These are phyloP conservation scores for Ophion obscuratus DNA, from an alignment of 2,888 invertebrate genomes.

Conservation along the genomic window DNA sequence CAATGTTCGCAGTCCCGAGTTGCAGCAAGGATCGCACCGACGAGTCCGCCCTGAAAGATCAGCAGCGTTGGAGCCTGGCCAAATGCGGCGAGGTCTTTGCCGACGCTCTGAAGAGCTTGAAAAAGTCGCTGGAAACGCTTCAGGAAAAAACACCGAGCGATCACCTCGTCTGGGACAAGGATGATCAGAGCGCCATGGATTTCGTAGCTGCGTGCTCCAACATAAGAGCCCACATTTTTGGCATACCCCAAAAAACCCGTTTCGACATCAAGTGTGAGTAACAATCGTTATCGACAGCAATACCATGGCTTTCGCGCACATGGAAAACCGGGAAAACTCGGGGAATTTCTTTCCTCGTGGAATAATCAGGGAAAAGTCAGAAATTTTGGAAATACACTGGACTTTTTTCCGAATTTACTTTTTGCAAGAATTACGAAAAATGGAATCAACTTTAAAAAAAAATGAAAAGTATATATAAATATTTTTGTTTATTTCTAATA, in stretches of 20 bases:
- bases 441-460: too few relatives aligned
- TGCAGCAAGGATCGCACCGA: conserved; percentile 85
- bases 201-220: conserved; percentile 98
- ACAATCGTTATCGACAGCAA: background rate
- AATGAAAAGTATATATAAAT: too few relatives aligned
- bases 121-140: conserved; percentile 85
- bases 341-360: too few relatives aligned
- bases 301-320: too few relatives aligned
- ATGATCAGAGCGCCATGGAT: conserved; percentile 96
- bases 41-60: conserved; percentile 87
- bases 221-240: conserved; percentile 95
- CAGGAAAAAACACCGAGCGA: conserved; percentile 85
- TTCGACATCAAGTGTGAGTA: conserved; percentile 97
- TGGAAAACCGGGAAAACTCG: too few relatives aligned
- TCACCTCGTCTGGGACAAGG: conserved; percentile 98
- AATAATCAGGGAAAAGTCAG: too few relatives aligned
- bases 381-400: too few relatives aligned
- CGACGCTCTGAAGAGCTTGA: conserved; percentile 88
- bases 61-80: conserved; percentile 91
- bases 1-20: conserved; percentile 83
- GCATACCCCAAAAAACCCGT: conserved; percentile 93
- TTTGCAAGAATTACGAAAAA: too few relatives aligned
- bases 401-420: too few relatives aligned
- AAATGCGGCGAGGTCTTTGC: conserved; percentile 91
- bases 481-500: too few relatives aligned